Conservation (phyloP, 2,888 invertebrate genomes). For the Metallyticus violacea region DNA sequence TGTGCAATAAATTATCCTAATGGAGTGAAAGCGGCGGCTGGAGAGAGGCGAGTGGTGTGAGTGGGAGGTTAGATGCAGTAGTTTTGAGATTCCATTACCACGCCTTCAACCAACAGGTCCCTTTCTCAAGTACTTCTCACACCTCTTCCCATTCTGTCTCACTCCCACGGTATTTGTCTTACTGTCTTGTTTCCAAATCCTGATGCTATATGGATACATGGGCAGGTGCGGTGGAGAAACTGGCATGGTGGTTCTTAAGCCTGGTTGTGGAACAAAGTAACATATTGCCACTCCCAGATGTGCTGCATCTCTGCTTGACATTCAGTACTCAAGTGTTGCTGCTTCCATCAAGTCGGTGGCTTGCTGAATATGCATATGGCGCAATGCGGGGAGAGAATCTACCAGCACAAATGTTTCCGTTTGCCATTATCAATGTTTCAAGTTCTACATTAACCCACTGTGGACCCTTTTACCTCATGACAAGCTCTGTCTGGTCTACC, state of each 20-base stretch:
- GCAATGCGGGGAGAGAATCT: not conserved
- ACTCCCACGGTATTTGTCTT: not conserved
- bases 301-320: not conserved
- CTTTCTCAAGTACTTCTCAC: not conserved
- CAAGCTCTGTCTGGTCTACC: not conserved
- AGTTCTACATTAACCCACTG: not conserved
- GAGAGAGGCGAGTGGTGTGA: too few relatives aligned
- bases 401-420: not conserved
- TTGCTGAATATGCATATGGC: not conserved
- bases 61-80: not conserved
- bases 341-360: too few relatives aligned
- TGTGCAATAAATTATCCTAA: not conserved
- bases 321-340: too few relatives aligned
- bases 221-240: not conserved
- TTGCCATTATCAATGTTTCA: not conserved
- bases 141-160: too few relatives aligned
- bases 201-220: not conserved
- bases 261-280: not conserved
- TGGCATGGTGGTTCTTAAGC: too few relatives aligned
- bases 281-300: too few relatives aligned
- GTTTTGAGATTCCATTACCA: not conserved
- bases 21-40: not conserved
- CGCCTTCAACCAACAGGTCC: not conserved
- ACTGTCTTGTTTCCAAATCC: not conserved
- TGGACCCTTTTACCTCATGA: not conserved